Base-by-base conservation (phyloP, 2,113 vertebrate genomes). In the Vulpes vulpes region DNA sequence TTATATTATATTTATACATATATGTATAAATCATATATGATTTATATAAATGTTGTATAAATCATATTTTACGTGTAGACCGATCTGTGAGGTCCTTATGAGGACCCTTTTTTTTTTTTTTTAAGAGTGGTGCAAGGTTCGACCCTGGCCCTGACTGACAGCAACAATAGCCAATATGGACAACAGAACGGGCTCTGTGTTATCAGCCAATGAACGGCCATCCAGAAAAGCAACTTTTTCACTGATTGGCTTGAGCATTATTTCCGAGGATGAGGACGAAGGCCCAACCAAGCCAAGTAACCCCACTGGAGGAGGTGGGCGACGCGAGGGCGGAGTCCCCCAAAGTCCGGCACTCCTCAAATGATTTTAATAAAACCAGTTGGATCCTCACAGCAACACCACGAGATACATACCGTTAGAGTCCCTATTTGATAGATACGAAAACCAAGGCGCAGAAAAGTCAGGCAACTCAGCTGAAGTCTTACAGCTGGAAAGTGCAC, bases 101-200 rank as follows among this genome's bases (percentile, higher is more conserved):
- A 27, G 60, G 43, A 43, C 6, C 43, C 43, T 6, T 6, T 43
- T 6, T 43, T 43, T 43, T 43, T 43, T 43, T 43, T 43, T 43
- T 43, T 43, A 98, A 98, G 98, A 96, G 43, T 67, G 55, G 69
- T 84, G 83, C 2, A 85, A 91, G 74, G 83, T 20, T 92, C 93
- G 43, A 73, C 83, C 73, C 53, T 0, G 1, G 14, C 59, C 43
- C 22, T 95, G 94, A 98, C 64, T 96, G 97, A 96, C 97, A 97
- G 96, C 79, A 0, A 30, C 92, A 60, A 20, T 4, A 85, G 74
- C 97, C 96, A 98, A 95, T 95, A 59, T 0, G 6, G 19, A 74
- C 73, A 51, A 82, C 35, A 95, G 67, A 35, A 76, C 71, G 1
- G 51, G 60, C 59, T 78, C 79, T 23, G 35, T 0, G 43, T 20